A percentile compares a stretch with the other conserved stretches of the same genome.
Evolutionary conservation across 2,797 vertebrate genomes (phyloP).

Genomic region (Sebastes nivosus): DNA sequence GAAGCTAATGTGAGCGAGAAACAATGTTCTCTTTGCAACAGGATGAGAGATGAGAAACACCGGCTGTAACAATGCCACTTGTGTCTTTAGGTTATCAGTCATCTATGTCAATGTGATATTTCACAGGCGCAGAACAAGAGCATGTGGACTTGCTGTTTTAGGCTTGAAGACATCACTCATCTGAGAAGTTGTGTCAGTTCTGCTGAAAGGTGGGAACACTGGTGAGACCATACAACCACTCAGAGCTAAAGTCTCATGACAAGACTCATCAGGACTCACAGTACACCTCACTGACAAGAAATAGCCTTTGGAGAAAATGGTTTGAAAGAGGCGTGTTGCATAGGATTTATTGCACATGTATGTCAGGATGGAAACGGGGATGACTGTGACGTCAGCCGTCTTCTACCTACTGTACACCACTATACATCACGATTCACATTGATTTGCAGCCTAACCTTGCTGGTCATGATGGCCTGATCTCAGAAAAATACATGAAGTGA

Average conservation of each 20-base stretch:
- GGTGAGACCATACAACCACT: background rate
- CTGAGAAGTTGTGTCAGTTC: background rate
- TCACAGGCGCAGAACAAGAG: background rate
- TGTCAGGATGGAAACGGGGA: background rate
- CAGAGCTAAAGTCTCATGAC: background rate
- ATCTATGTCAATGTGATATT: background rate
- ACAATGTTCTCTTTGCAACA: conserved; percentile 2
- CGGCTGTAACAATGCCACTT: background rate
- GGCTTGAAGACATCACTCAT: background rate
- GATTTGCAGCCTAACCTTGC: background rate
- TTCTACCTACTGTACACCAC: background rate
- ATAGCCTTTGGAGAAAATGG: background rate
- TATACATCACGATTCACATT: background rate
- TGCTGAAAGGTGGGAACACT: conserved; percentile 2
- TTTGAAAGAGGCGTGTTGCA: background rate
- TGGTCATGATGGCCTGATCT: too few relatives aligned
- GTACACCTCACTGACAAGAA: background rate
- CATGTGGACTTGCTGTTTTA: background rate
- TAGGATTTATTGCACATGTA: background rate
- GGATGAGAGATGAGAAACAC: background rate
- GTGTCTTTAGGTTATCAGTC: background rate
- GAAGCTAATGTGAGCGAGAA: background rate
- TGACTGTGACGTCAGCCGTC: background rate
- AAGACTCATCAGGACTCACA: background rate
- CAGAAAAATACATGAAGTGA: too few relatives aligned